Evolutionary conservation across 1,140 invertebrate species (phyloP).

Genomic region (Vollenhovia emeryi): DNA sequence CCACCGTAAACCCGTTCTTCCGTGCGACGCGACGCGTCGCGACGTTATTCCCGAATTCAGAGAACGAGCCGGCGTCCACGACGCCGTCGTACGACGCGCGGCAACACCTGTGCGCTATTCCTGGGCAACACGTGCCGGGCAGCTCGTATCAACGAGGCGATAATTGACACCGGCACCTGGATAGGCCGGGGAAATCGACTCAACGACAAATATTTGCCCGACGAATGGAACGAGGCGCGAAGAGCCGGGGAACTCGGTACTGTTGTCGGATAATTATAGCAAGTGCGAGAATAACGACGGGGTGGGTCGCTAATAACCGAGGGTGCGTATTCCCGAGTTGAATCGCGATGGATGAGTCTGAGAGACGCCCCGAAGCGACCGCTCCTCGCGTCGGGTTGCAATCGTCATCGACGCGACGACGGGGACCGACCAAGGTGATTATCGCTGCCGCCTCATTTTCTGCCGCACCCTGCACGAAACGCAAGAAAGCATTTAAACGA

Average conservation of each 20-base stretch:
- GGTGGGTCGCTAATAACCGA: constrained; percentile 31
- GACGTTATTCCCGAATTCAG: constrained; percentile 70
- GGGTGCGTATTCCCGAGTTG: not conserved
- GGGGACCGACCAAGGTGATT: constrained; percentile 6
- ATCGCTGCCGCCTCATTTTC: constrained; percentile 45
- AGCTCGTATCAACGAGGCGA: constrained; percentile 61
- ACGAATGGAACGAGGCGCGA: not conserved
- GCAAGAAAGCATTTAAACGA: constrained; percentile 42
- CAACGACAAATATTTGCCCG: constrained; percentile 35
- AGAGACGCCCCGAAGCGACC: not conserved
- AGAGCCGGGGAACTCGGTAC: not conserved
- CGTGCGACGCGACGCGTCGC: constrained; percentile 11
- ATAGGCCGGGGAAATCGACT: constrained; percentile 33
- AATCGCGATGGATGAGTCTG: constrained; percentile 30
- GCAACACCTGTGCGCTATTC: constrained; percentile 50
- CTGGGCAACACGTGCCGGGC: constrained; percentile 57
- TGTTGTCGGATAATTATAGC: constrained; percentile 11
- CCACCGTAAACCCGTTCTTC: constrained; percentile 58
- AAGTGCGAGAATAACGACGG: not conserved
- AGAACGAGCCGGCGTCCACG: constrained; percentile 29
- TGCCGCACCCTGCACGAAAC: constrained; percentile 13
- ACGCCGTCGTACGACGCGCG: not conserved
- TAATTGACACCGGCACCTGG: constrained; percentile 65
- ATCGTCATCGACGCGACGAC: constrained; percentile 3
- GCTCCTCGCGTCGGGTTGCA: not conserved